Evolutionary conservation across 2,797 vertebrate species (phyloP).

Genomic region (Catamblyrhynchus diadema): DNA sequence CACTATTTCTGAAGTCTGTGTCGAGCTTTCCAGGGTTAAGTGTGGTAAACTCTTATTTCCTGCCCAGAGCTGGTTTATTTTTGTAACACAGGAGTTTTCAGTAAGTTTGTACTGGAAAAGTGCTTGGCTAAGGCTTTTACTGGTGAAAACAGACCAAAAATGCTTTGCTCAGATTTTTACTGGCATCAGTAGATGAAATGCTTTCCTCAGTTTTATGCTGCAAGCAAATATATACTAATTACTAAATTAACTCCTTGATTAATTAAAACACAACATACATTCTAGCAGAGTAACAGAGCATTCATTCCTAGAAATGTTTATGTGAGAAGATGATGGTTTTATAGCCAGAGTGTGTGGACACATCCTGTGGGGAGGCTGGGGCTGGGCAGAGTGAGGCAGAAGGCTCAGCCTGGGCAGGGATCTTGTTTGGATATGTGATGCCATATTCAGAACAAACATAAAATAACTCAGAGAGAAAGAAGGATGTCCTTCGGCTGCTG

Average conservation of each 20-base stretch:
- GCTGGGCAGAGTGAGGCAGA: background rate
- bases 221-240: background rate
- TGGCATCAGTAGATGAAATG: constrained; percentile 11
- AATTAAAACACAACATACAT: background rate
- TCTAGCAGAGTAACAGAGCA: background rate
- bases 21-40: background rate
- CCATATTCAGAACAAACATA: background rate
- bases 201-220: background rate
- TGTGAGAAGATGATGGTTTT: background rate
- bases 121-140: constrained; percentile 58
- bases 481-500: background rate
- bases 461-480: background rate
- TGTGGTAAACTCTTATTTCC: background rate
- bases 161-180: constrained; percentile 54
- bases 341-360: background rate
- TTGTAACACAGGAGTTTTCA: constrained; percentile 7
- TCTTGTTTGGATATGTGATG: rapidly evolving
- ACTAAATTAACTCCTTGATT: background rate
- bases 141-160: constrained; percentile 15
- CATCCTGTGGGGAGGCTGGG: background rate
- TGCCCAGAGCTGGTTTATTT: constrained; percentile 13
- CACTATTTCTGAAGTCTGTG: background rate
- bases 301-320: background rate
- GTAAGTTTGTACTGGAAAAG: constrained; percentile 17
- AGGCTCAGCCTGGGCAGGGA: background rate